phyloP scores from a whole-genome alignment of 2,888 invertebrate genomes.

The Gymnosoma rotundatum region DNA sequence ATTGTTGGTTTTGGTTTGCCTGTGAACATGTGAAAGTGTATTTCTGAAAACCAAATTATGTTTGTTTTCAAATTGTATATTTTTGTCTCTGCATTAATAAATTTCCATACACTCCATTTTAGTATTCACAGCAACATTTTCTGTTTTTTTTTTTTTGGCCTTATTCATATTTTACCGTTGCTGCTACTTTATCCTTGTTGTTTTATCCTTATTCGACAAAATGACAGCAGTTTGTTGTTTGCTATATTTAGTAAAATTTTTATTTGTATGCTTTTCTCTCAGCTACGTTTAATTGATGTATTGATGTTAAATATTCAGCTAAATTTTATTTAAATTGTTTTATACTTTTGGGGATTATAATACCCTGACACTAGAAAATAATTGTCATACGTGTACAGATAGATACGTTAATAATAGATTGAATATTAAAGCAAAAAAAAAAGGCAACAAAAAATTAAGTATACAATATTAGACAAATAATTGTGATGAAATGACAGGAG shows the following conservation, averaged over 20 bases:
- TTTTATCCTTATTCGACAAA: slow-evolving; percentile 51
- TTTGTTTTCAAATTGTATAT: slow-evolving; percentile 45
- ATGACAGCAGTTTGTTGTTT: slow-evolving; percentile 50
- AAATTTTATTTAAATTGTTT: slow-evolving; percentile 65
- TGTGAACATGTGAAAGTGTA: neutral
- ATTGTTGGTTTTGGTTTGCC: neutral
- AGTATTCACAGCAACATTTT: neutral
- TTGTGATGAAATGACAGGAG: too few relatives aligned
- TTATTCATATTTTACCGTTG: slow-evolving; percentile 8
- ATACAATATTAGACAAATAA: too few relatives aligned
- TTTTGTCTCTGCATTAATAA: neutral
- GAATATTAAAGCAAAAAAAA: neutral
- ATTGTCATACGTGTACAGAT: too few relatives aligned
- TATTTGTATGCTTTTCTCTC: slow-evolving; percentile 18
- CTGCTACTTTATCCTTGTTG: slow-evolving; percentile 26
- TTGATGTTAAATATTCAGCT: slow-evolving; percentile 64
- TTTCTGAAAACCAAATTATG: slow-evolving; percentile 35
- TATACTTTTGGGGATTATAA: slow-evolving; percentile 59
- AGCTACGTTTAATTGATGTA: slow-evolving; percentile 67
- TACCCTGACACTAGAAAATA: neutral
- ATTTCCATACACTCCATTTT: neutral
- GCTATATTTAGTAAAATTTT: slow-evolving; percentile 29
- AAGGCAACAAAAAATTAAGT: too few relatives aligned
- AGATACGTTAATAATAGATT: neutral
- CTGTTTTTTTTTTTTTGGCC: too few relatives aligned